Evolutionary conservation across 2,113 vertebrate genomes (phyloP), one percentile per base, ranked within the genome.

Genomic region (Pelecanus crispus): DNA sequence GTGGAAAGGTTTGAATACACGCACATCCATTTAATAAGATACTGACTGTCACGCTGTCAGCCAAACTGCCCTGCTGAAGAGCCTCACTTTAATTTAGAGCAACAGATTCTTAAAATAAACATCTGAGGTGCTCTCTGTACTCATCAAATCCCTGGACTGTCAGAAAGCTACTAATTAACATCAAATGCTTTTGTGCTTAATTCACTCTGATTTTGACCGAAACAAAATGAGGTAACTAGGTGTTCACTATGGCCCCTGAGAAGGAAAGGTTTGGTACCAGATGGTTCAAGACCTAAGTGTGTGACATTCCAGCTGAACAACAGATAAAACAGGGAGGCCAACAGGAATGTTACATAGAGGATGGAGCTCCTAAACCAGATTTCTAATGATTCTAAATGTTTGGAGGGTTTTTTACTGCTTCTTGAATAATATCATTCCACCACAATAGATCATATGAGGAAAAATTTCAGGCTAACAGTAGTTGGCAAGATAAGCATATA

Each of bases 141-240:
- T 62, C 24, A 78, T 73, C 83, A 72, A 56, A 82, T 80, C 53
- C 71, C 44, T 61, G 73, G 56, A 56, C 73, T 95, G 62, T 49
- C 77, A 95, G 52, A 95, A 95, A 92, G 40, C 65, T 79, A 67
- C 65, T 79, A 75, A 95, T 94, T 87, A 91, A 21, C 65, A 87
- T 84, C 81, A 94, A 74, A 81, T 31, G 20, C 50, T 71, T 92
- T 81, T 92, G 61, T 89, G 73, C 73, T 88, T 92, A 67, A 75
- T 82, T 95, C 62, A 34, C 44, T 44, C 2, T 15, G 66, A 79
- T 75, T 79, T 65, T 65, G 62, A 90, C 66, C 68, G 62, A 77
- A 81, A 70, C 36, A 74, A 85, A 85, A 59, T 28, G 47, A 90
- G 56, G 36, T 67, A 91, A 71, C 44, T 52, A 71, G 31, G 36